phyloP scores from a whole-genome alignment of 2,113 vertebrate species.

The Pygoscelis adeliae region DNA sequence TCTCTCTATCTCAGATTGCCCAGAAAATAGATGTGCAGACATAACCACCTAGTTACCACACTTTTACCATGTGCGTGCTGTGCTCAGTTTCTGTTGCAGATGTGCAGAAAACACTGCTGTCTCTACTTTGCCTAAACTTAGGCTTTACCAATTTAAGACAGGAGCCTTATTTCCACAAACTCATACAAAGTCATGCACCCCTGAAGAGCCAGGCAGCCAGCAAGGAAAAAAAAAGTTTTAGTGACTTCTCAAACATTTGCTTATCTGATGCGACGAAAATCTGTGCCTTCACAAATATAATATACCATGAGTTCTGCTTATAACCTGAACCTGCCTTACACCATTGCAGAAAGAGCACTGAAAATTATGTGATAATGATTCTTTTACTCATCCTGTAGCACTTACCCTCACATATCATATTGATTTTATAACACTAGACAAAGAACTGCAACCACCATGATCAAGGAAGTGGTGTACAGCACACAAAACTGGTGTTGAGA shows the following conservation, averaged over 20 bases:
- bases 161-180: background rate
- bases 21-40: background rate
- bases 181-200: background rate
- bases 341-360: background rate
- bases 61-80: accelerated
- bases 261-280: background rate
- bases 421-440: background rate
- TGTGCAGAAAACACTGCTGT: background rate
- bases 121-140: background rate
- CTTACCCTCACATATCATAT: background rate
- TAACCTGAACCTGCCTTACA: background rate
- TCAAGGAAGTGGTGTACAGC: background rate
- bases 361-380: background rate
- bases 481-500: background rate
- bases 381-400: accelerated
- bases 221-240: background rate
- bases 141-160: background rate
- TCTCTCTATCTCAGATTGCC: background rate
- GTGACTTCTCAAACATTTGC: background rate
- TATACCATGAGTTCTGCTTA: background rate
- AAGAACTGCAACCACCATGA: background rate
- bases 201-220: background rate
- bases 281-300: background rate
- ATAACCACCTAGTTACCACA: background rate
- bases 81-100: background rate